Evolutionary conservation across 2,888 invertebrate genomes (phyloP).

Genomic region (Neocrepidodera transversa): DNA sequence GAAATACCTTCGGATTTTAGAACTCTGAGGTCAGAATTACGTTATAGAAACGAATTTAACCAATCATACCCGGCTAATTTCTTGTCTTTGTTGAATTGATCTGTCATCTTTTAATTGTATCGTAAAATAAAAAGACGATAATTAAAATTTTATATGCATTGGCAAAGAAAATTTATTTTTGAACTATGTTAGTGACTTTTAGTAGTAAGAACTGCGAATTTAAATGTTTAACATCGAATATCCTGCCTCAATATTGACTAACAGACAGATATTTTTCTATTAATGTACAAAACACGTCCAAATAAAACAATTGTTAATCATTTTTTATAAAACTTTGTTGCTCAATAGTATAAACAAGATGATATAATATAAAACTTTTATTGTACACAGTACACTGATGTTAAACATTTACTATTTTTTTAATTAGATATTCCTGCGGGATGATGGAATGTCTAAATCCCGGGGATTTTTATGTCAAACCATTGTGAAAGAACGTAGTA

Average conservation of each 20-base stretch:
- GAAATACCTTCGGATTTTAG: too few relatives aligned
- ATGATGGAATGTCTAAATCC: background rate
- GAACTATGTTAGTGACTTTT: constrained; percentile 25
- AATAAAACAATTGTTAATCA: constrained; percentile 32
- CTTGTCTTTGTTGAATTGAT: too few relatives aligned
- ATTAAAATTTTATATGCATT: too few relatives aligned
- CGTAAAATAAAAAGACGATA: too few relatives aligned
- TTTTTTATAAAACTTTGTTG: constrained; percentile 41
- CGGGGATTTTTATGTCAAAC: background rate
- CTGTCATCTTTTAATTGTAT: too few relatives aligned
- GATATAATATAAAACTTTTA: constrained; percentile 36
- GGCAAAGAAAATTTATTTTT: constrained; percentile 4
- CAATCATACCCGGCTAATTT: too few relatives aligned
- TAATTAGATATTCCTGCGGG: constrained; percentile 8
- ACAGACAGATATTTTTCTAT: constrained; percentile 54
- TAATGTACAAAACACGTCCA: constrained; percentile 46
- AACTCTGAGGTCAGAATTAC: too few relatives aligned
- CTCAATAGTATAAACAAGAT: constrained; percentile 53
- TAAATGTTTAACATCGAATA: constrained; percentile 59
- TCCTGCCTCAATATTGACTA: constrained; percentile 48
- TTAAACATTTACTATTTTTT: constrained; percentile 55
- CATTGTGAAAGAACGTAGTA: too few relatives aligned
- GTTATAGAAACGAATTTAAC: too few relatives aligned
- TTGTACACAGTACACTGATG: constrained; percentile 47
- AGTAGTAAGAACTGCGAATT: constrained; percentile 38